Base-by-base conservation (phyloP, 2,113 vertebrate species). In the Ciconia stormi region DNA sequence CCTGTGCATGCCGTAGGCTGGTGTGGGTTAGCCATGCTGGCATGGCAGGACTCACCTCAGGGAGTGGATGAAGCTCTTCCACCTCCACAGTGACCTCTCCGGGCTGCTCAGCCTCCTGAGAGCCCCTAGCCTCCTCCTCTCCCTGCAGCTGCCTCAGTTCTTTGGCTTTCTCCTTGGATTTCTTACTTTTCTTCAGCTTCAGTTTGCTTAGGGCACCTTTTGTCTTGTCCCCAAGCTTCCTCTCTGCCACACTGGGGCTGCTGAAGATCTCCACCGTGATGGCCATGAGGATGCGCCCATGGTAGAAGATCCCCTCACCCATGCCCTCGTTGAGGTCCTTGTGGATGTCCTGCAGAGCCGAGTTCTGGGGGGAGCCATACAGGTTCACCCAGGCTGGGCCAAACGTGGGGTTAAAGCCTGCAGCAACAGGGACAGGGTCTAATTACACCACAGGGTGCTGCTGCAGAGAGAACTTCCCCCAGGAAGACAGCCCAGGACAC, bases 311-410 rank as follows among this genome's bases (percentile, higher is more conserved):
- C 44, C 99, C 99, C 63, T 98, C 98, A 1, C 99, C 98, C 52
- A 98, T 72, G 25, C 99, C 99, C 97, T 99, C 98, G 1, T 99
- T 99, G 95, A 99, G 97, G 89, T 98, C 98, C 92, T 97, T 98
- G 94, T 99, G 98, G 70, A 98, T 38, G 12, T 99, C 99, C 82
- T 98, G 38, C 23, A 99, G 97, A 4, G 98, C 96, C 1, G 98
- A 99, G 93, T 99, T 99, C 94, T 98, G 98, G 12, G 99, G 98
- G 3, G 99, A 99, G 14, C 99, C 99, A 25, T 99, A 99, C 9
- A 99, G 97, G 82, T 99, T 99, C 47, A 99, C 96, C 99, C 99
- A 99, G 47, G 98, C 92, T 2, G 99, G 99, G 16, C 99, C 99
- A 50, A 99, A 99, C 0, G 98, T 99, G 63, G 99, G 99, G 77